Evolutionary conservation across 2,113 vertebrate genomes (phyloP), one percentile per base, ranked within the genome.

Genomic region (Tragelaphus scriptus): DNA sequence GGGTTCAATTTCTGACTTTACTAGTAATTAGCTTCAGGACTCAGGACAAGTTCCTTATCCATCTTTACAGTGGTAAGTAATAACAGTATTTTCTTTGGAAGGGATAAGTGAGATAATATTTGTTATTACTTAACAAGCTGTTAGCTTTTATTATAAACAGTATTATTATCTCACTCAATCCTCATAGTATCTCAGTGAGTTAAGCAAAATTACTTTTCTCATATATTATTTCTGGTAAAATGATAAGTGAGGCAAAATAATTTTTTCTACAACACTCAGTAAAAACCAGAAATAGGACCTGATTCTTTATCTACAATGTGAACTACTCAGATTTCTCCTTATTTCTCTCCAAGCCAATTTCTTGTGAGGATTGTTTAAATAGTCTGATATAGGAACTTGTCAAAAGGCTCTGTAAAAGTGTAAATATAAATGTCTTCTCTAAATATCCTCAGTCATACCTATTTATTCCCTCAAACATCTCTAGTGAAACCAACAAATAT

Each of bases 371-470:
- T 51, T 95, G 59, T 84, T 91, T 94, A 85, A 95, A 47, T 75
- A 85, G 30, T 87, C 44, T 92, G 80, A 84, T 95, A 90, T 36
- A 85, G 23, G 36, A 84, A 56, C 55, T 53, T 92, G 53, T 68
- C 55, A 63, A 51, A 90, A 93, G 86, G 28, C 26, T 80, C 90
- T 95, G 75, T 94, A 58, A 88, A 96, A 80, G 44, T 71, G 87
- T 71, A 87, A 96, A 71, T 92, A 80, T 47, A 61, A 89, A 56
- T 71, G 95, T 93, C 95, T 58, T 90, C 23, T 61, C 17, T 49
- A 90, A 63, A 96, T 95, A 84, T 87, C 36, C 93, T 85, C 82
- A 92, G 79, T 94, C 5, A 44, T 53, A 32, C 28, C 84, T 96
- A 79, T 91, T 59, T 91, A 58, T 63, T 40, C 25, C 44, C 77